Evolutionary conservation across 2,888 invertebrate species (phyloP).

Genomic region (Lasioglossum morio): DNA sequence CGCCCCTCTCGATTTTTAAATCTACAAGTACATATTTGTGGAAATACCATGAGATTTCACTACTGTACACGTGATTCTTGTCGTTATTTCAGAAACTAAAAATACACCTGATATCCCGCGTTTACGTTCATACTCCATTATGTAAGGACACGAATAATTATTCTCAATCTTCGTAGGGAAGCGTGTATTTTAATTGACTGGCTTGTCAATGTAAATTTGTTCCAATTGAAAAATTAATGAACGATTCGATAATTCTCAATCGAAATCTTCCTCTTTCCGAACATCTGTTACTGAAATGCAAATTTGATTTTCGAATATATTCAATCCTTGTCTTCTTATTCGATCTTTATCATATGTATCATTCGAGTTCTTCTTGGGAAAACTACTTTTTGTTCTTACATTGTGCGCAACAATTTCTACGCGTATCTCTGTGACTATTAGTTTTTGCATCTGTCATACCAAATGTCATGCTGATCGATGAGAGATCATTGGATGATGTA

Average conservation of each 20-base stretch:
- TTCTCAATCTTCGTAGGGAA: constrained; percentile 32
- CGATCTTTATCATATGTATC: not conserved
- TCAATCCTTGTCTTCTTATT: not conserved
- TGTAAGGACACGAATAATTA: constrained; percentile 72
- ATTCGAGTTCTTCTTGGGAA: not conserved
- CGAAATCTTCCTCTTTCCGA: constrained; percentile 4
- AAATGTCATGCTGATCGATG: constrained; percentile 50
- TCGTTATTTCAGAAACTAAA: constrained; percentile 51
- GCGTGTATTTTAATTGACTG: constrained; percentile 28
- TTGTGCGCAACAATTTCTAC: not conserved
- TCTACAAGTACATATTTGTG: not conserved
- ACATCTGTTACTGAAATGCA: not conserved
- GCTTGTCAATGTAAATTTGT: not conserved
- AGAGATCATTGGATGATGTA: constrained; percentile 62
- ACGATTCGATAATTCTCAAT: constrained; percentile 36
- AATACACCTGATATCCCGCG: constrained; percentile 61
- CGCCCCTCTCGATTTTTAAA: not conserved
- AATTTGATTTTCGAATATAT: not conserved
- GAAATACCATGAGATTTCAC: constrained; percentile 9
- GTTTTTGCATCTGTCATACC: constrained; percentile 17
- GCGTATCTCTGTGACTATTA: not conserved
- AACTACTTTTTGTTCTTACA: not conserved
- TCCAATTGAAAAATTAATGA: not conserved
- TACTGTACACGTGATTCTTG: constrained; percentile 13
- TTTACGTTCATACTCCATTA: constrained; percentile 73